Evolutionary conservation across 2,888 invertebrate species (phyloP), one percentile per base, ranked within the genome.

Genomic region (Rhingia rostrata): DNA sequence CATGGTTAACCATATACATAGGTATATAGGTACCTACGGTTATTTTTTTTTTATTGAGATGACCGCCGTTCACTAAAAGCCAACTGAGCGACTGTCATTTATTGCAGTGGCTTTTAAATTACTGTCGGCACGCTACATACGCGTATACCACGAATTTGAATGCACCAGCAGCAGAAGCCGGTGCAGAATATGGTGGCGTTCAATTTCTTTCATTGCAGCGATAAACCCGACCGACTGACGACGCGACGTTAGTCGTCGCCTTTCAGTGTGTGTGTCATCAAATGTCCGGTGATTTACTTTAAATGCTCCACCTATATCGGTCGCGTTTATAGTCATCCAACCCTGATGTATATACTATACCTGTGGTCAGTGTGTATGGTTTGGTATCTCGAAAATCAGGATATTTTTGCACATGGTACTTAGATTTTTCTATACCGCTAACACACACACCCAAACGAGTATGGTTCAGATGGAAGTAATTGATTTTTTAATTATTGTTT

Each of bases 81-180:
- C 79, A 79, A 73, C 83, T 83, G 83, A 83, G 67, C 83, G 83
- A 79, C 83, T 83, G 83, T 83, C 83, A 83, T 83, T 83, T 83
- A 83, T 83, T 83, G 83, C 79, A 69, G 73, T 73, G 70, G 51
- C 43, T 83, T 83, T 83, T 83, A 83, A 83, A 83, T 83, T 83
- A 67, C 83, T 67, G 73, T 83, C 83, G 73, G 56, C 83, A 83
- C 83, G 83, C 83, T 67, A 83, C 39, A 45, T 75, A 82, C 63
- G 60, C 78, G 82, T 73, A 63, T 56, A 51, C 72, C 49, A 2
- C 22, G 22, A 22, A 47, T 66, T 78, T 73, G 47, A 78, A 79
- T 77, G 58, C 60, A 53, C 41, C 75, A 54, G 35, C 74, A 56
- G 41, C 32, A 61, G 61, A 30, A 58, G 43, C 32, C 45, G n/a